Evolutionary conservation across 1,140 invertebrate genomes (phyloP), one percentile per base, ranked within the genome.

Genomic region (Drosophila micromelanica): DNA sequence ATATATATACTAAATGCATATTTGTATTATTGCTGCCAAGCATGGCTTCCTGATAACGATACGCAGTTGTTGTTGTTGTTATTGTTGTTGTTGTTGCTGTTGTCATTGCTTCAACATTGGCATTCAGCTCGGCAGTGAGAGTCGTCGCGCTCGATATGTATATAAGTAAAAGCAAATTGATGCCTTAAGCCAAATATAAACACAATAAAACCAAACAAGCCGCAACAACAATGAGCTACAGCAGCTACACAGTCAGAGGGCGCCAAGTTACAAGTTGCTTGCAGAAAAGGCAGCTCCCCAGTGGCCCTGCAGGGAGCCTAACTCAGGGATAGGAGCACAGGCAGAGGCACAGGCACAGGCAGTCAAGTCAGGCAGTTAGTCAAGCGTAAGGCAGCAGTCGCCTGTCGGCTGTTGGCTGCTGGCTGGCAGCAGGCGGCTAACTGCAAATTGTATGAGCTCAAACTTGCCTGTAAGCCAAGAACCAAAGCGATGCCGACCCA

Each of bases 131-230:
- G 62, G 35, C 17, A 42, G 52, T 46, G 63, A 30, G 49, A 56
- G 15, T 59, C 79, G 65, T 64, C 67, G 73, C 59, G 48, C 54
- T 78, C 84, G 67, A 74, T 74, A 64, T 63, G 64, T 70, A 70
- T 74, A 70, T 57, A 74, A 73, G 76, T 72, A 81, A 76, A 79
- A 73, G 84, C 82, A 89, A 87, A 87, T 89, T 87, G 84, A 87
- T 87, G 82, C 82, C 82, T 71, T 82, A 89, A 87, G 82, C 82
- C 82, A 87, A 87, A 87, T 89, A 87, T 87, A 87, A 87, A 87
- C 82, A 87, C 84, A 87, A 87, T 87, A 87, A 87, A 87, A 89
- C 84, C 82, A 87, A 87, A 89, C 84, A 87, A 76, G 84, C 78
- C 84, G 54, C 82, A 87, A 67, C 82, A 79, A 73, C 82, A 87